Base-by-base conservation (phyloP, 2,113 vertebrate species). In the Lichenostomus cassidix region DNA sequence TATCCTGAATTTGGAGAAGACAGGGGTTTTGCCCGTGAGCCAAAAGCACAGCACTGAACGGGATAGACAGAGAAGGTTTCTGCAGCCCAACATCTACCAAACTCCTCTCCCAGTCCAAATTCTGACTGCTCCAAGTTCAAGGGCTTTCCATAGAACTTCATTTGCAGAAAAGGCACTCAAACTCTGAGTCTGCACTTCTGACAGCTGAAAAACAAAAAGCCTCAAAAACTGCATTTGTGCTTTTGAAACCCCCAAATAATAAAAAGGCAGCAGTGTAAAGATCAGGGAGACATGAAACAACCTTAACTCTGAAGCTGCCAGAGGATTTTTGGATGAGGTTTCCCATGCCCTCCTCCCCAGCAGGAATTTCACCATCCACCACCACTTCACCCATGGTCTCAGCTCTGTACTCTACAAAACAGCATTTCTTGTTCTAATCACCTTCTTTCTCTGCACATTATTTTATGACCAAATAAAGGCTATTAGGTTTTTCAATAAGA, bases 141-240 rank as follows among this genome's bases (percentile, higher is more conserved):
- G 10, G 9, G 5, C 3, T 0, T 59, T 63, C 33, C 31, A 46
- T 0, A 28, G 20, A 75, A 42, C 4, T 10, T 31, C 62, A 31
- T 12, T 67, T n/a, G 20, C 12, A 68, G 44, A 68, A 27, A 50
- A 55, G 23, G 29, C 18, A 15, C n/a, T 42, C 49, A 47, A 60
- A 78, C 62, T 52, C 35, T 6, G 7, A 80, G 41, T 52, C 7
- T 19, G 19, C 23, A 52, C 42, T 83, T 64, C 41, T 60, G 37
- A 58, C 39, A 78, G 37, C 9, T 60, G 27, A 16, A 62, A 76
- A 74, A 82, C 16, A 39, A 39, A 44, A 83, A 13, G 0, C 2
- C 27, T 39, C 18, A 3, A n/a, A 69, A 77, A 17, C 13, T 28
- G 19, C 17, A 24, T 41, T 24, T 58, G 29, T 2, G 5, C 22